phyloP scores from a whole-genome alignment of 2,797 vertebrate genomes.

The Artibeus lituratus region DNA sequence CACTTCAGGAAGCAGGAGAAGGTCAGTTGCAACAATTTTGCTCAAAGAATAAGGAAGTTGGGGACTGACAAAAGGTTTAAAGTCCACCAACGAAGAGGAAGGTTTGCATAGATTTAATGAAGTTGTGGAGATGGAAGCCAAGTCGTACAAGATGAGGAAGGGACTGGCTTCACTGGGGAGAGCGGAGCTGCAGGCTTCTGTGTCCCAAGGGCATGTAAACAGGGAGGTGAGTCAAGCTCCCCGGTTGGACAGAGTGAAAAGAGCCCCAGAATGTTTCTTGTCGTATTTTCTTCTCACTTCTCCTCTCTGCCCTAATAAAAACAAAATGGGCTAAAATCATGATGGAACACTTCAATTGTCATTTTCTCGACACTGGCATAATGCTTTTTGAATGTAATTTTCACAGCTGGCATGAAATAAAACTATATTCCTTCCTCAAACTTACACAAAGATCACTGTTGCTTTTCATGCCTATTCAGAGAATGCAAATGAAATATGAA shows the following conservation, averaged over 20 bases:
- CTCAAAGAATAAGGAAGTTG: neutral
- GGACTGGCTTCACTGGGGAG: neutral
- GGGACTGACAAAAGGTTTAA: neutral
- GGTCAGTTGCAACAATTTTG: neutral
- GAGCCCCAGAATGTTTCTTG: neutral
- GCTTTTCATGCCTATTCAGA: neutral
- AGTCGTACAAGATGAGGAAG: neutral
- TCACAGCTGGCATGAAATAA: slow-evolving; percentile 23
- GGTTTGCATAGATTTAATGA: neutral
- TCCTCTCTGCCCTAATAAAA: neutral
- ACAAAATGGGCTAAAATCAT: neutral
- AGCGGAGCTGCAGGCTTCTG: neutral
- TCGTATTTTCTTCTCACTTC: neutral
- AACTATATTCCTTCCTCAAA: neutral
- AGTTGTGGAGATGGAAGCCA: neutral
- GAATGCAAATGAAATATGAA: neutral
- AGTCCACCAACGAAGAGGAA: neutral
- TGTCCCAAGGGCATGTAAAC: neutral
- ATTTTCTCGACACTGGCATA: neutral
- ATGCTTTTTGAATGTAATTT: neutral
- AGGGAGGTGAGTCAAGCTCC: neutral
- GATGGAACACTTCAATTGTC: neutral
- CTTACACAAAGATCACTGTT: neutral
- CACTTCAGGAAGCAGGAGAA: neutral
- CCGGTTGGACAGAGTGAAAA: neutral